phyloP scores from a whole-genome alignment of 2,113 vertebrate genomes.

The Gavia stellata region DNA sequence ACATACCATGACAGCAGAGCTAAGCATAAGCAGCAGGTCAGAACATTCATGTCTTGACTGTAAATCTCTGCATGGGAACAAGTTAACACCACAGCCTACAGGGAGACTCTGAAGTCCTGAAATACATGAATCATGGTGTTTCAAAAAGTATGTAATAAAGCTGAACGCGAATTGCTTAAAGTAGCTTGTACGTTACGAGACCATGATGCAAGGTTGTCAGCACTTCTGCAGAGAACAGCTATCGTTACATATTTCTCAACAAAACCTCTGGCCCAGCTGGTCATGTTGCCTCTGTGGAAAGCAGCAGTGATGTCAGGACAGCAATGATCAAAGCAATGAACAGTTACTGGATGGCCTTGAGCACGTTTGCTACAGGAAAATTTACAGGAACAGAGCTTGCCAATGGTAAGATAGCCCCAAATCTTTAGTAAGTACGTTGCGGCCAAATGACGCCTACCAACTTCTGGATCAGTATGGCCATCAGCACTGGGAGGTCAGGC shows the following conservation, averaged over 20 bases:
- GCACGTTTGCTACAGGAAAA: not conserved
- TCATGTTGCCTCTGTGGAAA: not conserved
- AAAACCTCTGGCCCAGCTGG: not conserved
- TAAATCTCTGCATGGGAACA: not conserved
- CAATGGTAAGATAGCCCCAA: not conserved
- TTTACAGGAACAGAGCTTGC: not conserved
- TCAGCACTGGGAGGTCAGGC: not conserved
- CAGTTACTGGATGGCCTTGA: not conserved
- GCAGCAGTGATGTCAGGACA: not conserved
- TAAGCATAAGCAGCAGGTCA: not conserved
- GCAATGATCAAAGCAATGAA: not conserved
- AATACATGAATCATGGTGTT: not conserved
- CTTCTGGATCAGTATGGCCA: not conserved
- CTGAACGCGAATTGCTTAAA: not conserved
- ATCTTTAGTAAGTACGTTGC: not conserved
- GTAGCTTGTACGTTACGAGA: not conserved
- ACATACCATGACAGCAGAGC: not conserved
- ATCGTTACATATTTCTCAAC: not conserved
- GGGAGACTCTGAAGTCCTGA: not conserved
- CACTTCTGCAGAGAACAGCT: not conserved
- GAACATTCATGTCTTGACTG: not conserved
- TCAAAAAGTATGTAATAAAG: not conserved
- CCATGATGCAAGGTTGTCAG: not conserved
- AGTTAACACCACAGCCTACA: not conserved
- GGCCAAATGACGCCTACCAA: not conserved